Percentiles rank a stretch among this genome's conserved stretches.
Evolutionary conservation across 2,888 invertebrate species (phyloP).

Genomic region (Cantharis flavilabris): DNA sequence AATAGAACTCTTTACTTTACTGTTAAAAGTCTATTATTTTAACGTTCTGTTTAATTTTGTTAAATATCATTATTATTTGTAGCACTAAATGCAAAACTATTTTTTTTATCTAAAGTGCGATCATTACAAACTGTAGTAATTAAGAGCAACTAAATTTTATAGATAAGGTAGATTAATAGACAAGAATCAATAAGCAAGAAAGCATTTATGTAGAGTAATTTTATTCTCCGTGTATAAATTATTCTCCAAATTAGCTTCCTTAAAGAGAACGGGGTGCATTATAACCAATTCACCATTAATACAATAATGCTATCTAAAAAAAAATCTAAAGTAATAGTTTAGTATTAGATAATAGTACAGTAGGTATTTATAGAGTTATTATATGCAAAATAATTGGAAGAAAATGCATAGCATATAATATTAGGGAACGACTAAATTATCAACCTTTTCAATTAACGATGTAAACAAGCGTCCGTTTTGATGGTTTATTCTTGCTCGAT

Average conservation of each 20-base stretch:
- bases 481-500: neutral
- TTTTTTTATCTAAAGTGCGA: neutral
- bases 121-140: neutral
- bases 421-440: neutral
- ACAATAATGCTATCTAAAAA: neutral
- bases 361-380: neutral
- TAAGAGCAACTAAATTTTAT: neutral
- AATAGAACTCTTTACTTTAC: too few relatives aligned
- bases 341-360: neutral
- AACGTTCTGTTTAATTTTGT: too few relatives aligned
- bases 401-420: neutral
- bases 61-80: too few relatives aligned
- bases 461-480: constrained; percentile 4
- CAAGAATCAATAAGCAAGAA: neutral
- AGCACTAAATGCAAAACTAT: neutral
- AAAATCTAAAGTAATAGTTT: too few relatives aligned
- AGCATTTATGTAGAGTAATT: neutral
- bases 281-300: neutral
- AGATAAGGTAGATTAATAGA: neutral
- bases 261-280: neutral
- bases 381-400: neutral
- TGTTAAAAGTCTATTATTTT: too few relatives aligned
- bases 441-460: constrained; percentile 4
- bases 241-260: neutral
- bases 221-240: neutral